A percentile compares a stretch with the other conserved stretches of the same genome.
Conservation (phyloP, 2,888 invertebrate genomes). For the Ctena decussata region DNA sequence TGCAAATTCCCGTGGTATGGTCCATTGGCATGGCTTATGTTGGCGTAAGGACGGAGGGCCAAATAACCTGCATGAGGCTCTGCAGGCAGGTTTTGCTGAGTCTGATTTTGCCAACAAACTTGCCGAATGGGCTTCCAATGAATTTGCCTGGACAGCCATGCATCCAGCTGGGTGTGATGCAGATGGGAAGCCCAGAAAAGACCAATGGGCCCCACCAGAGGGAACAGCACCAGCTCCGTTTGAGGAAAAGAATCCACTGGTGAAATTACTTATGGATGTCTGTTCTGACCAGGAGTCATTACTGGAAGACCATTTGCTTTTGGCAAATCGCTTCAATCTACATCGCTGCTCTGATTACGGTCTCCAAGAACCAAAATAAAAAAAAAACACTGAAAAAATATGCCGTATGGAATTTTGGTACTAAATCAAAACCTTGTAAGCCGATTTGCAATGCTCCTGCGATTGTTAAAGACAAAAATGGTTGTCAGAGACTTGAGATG, state of each 20-base stretch:
- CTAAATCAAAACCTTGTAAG: slow-evolving; percentile 23
- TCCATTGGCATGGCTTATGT: slow-evolving; percentile 71
- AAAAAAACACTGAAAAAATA: background rate
- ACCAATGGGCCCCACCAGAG: slow-evolving; percentile 50
- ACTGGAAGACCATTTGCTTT: slow-evolving; percentile 58
- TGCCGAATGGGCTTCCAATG: slow-evolving; percentile 40
- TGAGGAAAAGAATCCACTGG: slow-evolving; percentile 56
- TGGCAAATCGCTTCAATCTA: slow-evolving; percentile 33
- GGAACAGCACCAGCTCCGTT: slow-evolving; percentile 10
- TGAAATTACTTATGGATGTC: slow-evolving; percentile 70
- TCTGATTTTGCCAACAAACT: slow-evolving; percentile 34
- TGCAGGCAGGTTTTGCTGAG: slow-evolving; percentile 41
- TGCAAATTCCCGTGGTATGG: slow-evolving; percentile 69
- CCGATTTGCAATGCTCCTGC: slow-evolving; percentile 27
- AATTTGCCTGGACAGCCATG: slow-evolving; percentile 53
- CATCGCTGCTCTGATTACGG: slow-evolving; percentile 59
- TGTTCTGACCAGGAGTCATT: slow-evolving; percentile 52
- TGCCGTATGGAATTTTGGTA: slow-evolving; percentile 68
- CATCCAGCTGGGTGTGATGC: slow-evolving; percentile 40
- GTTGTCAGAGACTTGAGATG: slow-evolving; percentile 68
- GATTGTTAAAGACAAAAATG: slow-evolving; percentile 66
- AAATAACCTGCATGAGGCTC: slow-evolving; percentile 37
- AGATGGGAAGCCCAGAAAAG: slow-evolving; percentile 56
- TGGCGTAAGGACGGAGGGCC: slow-evolving; percentile 57
- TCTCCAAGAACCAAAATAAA: background rate